Conservation (phyloP, 1,140 invertebrate species). For the Belonocnema kinseyi region DNA sequence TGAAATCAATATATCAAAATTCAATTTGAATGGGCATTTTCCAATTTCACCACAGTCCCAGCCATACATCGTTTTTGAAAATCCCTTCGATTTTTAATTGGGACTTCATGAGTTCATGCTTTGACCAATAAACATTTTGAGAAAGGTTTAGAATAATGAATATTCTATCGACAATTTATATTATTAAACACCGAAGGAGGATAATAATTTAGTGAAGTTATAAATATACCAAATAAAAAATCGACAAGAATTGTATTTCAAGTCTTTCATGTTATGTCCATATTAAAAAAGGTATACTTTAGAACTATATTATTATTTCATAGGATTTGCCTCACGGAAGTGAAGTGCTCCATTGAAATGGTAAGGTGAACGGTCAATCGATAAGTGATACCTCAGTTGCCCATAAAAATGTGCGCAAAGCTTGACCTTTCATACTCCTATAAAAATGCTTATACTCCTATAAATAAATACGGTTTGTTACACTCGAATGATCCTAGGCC, state of each 20-base stretch:
- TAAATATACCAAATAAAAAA: too few relatives aligned
- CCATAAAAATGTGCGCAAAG: conserved; percentile 26
- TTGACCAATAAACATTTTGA: too few relatives aligned
- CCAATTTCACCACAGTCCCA: conserved; percentile 46
- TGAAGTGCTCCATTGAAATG: not conserved
- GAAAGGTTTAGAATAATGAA: too few relatives aligned
- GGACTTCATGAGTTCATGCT: too few relatives aligned
- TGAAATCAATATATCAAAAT: conserved; percentile 39
- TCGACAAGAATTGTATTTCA: too few relatives aligned
- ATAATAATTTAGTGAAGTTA: too few relatives aligned
- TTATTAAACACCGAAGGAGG: too few relatives aligned
- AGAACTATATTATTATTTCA: not conserved
- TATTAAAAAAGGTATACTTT: not conserved
- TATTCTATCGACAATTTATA: too few relatives aligned
- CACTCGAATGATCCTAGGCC: conserved; percentile 41
- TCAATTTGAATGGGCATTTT: conserved; percentile 59
- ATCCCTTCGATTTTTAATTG: not conserved
- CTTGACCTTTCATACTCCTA: conserved; percentile 46
- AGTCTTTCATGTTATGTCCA: too few relatives aligned
- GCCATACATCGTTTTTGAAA: not conserved
- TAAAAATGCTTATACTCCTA: conserved; percentile 26
- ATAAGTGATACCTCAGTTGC: not conserved
- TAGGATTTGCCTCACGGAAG: not conserved
- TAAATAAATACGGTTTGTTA: conserved; percentile 42
- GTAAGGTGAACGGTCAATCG: conserved; percentile 6